Evolutionary conservation across 2,797 vertebrate genomes (phyloP).

Genomic region (Alauda arvensis): DNA sequence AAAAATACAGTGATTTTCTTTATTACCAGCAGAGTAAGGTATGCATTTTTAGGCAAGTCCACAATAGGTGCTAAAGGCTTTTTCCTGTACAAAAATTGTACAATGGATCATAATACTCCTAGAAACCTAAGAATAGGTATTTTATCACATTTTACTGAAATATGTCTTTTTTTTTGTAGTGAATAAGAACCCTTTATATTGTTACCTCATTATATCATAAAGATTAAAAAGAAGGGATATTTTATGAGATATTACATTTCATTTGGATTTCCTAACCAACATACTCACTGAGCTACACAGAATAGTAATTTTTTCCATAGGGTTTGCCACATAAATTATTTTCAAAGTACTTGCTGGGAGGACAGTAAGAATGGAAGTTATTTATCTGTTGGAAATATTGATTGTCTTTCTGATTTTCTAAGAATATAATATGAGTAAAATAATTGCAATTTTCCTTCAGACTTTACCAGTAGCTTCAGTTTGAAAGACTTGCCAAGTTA

Average conservation of each 20-base stretch:
- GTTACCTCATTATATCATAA: not conserved
- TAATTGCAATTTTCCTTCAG: not conserved
- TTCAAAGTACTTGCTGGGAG: not conserved
- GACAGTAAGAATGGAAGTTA: not conserved
- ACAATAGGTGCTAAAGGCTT: not conserved
- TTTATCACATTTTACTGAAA: not conserved
- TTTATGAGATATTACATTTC: not conserved
- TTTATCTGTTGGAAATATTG: not conserved
- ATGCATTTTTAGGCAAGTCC: not conserved
- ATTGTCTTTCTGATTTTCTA: not conserved
- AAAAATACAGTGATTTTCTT: not conserved
- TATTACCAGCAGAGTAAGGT: not conserved
- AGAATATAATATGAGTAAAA: not conserved
- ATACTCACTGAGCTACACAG: not conserved
- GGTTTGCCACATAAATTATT: not conserved
- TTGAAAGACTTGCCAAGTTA: not conserved
- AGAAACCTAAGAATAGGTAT: not conserved
- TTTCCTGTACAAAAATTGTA: not conserved
- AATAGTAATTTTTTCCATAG: not conserved
- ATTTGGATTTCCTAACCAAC: not conserved
- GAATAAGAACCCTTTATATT: not conserved
- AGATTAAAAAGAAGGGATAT: not conserved
- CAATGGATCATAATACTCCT: not conserved
- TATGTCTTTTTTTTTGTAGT: not conserved
- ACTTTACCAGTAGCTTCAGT: not conserved